A percentile compares a stretch with the other conserved stretches of the same genome.
phyloP scores from a whole-genome alignment of 2,113 vertebrate species.

The Mus spicilegus region DNA sequence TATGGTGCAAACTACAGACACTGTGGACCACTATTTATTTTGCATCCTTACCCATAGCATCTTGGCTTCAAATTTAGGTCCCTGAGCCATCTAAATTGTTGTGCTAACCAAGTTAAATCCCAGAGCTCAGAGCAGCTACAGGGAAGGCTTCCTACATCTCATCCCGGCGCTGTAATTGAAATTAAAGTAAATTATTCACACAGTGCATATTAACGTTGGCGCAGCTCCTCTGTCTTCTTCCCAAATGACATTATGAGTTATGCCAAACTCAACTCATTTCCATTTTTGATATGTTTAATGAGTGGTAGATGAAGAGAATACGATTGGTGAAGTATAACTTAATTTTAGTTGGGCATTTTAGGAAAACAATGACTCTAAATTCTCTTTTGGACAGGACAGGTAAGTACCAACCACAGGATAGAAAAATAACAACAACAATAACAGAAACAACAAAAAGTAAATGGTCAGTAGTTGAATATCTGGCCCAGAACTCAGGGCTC shows the following conservation, averaged over 20 bases:
- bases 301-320: conserved; percentile 74
- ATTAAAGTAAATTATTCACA: conserved; percentile 84
- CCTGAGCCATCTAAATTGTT: conserved; percentile 80
- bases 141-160: conserved; percentile 78
- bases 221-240: conserved; percentile 78
- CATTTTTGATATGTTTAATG: conserved; percentile 83
- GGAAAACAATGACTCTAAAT: conserved; percentile 65
- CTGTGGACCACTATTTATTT: conserved; percentile 74
- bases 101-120: conserved; percentile 82
- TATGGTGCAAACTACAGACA: conserved; percentile 47
- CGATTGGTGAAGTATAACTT: conserved; percentile 69
- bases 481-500: not conserved
- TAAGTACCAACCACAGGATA: not conserved
- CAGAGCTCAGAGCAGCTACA: conserved; percentile 73
- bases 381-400: conserved; percentile 33
- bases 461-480: not conserved
- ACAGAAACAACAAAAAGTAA: not conserved
- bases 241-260: conserved; percentile 82
- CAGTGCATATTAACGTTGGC: conserved; percentile 81
- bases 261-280: conserved; percentile 83
- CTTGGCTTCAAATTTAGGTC: conserved; percentile 78
- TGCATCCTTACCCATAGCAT: conserved; percentile 70
- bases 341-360: conserved; percentile 73
- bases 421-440: not conserved
- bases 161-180: conserved; percentile 80